A percentile compares a stretch with the other conserved stretches of the same genome.
phyloP scores from a whole-genome alignment of 2,888 invertebrate genomes.

The Limenitis camilla region DNA sequence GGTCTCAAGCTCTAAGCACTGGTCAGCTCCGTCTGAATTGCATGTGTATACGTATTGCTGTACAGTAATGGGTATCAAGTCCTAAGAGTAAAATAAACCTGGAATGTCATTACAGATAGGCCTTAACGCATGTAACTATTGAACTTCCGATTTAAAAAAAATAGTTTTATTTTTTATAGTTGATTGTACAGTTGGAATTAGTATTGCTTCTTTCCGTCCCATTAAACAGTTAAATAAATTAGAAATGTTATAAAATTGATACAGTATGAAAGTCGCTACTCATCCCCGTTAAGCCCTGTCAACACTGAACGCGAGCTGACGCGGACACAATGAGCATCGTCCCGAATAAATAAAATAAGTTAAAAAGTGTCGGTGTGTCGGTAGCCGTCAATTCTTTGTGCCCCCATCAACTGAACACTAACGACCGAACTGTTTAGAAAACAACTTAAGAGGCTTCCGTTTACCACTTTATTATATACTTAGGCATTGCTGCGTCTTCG shows the following conservation, averaged over 20 bases:
- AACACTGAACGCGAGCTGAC: constrained; percentile 8
- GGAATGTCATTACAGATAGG: too few species aligned
- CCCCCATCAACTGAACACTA: constrained; percentile 26
- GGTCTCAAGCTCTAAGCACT: too few species aligned
- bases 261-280: constrained; percentile 7
- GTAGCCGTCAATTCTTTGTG: constrained; percentile 32
- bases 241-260: constrained; percentile 1
- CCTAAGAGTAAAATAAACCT: too few species aligned
- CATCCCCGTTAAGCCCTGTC: constrained; percentile 18
- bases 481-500: neutral
- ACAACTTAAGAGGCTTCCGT: constrained; percentile 71
- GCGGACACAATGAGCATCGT: constrained; percentile 13
- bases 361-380: constrained; percentile 27
- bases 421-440: constrained; percentile 60
- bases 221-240: neutral
- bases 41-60: too few species aligned
- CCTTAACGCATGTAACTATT: too few species aligned
- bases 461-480: constrained; percentile 29
- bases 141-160: too few species aligned
- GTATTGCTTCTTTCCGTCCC: neutral
- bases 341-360: constrained; percentile 12
- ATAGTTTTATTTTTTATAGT: too few species aligned
- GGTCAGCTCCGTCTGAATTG: too few species aligned
- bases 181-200: neutral
- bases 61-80: too few species aligned